These are phyloP conservation scores for Uloborus plumipes DNA, from an alignment of 2,888 invertebrate species.

Conservation along the genomic window DNA sequence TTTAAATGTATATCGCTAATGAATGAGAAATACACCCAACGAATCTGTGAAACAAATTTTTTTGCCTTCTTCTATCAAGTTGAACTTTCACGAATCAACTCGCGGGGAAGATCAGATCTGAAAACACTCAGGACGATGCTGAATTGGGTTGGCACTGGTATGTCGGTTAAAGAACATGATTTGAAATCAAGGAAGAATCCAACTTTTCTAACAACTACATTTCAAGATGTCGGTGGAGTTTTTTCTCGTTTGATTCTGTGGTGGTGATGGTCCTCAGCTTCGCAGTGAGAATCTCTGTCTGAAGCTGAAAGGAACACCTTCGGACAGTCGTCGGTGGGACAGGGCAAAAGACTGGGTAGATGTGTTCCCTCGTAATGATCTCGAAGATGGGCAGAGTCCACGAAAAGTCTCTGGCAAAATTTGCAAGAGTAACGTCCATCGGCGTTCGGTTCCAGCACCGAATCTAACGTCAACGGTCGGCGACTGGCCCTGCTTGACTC, in stretches of 20 bases:
- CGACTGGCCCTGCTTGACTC: constrained; percentile 28
- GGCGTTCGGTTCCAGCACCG: constrained; percentile 77
- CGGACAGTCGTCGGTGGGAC: constrained; percentile 51
- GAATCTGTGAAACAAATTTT: too few relatives aligned
- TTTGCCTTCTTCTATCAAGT: too few relatives aligned
- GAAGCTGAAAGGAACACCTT: constrained; percentile 56
- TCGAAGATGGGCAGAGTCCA: constrained; percentile 77
- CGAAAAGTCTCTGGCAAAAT: constrained; percentile 79
- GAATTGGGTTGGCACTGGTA: constrained; percentile 10
- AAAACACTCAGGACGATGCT: too few relatives aligned
- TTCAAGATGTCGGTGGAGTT: constrained; percentile 23
- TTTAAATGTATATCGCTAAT: too few relatives aligned
- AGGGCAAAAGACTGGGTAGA: constrained; percentile 52
- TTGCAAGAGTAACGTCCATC: constrained; percentile 79
- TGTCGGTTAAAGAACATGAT: neutral
- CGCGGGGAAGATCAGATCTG: too few relatives aligned
- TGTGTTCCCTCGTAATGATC: constrained; percentile 78
- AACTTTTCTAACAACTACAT: neutral
- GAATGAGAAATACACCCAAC: too few relatives aligned
- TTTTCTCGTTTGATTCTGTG: constrained; percentile 45
- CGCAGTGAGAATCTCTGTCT: constrained; percentile 50
- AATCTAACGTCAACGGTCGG: constrained; percentile 72
- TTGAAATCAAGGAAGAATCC: neutral
- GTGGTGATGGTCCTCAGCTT: constrained; percentile 45
- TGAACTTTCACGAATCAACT: too few relatives aligned